Base-by-base conservation (phyloP, 1,140 invertebrate species). In the Dolichoris vasculosae region DNA sequence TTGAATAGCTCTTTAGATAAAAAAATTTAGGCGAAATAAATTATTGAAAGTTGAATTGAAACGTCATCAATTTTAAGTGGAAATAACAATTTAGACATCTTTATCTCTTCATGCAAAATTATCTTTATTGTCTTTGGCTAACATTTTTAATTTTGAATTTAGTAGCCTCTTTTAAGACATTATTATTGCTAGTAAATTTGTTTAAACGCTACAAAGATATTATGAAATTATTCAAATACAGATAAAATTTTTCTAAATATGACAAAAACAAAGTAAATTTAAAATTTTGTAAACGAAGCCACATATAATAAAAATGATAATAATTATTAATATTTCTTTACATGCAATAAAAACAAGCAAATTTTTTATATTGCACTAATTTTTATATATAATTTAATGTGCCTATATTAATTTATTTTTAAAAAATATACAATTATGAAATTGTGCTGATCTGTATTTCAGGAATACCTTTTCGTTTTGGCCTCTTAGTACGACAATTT, bases 401-500 rank as follows among this genome's bases (percentile, higher is more conserved):
- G 15, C 20, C 6, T 2, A 63, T n/a, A 30, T 30, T 35, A 35
- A 69, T 69, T 69, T 11, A 15, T 71, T 71, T 23, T 23, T 20
- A 20, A 40, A 64, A 64, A 3, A 30, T 38, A 13, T 32, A 75
- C n/a, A 75, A 76, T 76, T 51, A 76, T 76, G 75, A 76, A 32
- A 76, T 76, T 76, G 75, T 76, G 20, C 30, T 51, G 6, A 76
- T 76, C 15, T 76, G 43, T 51, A 76, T 35, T 51, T 76, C 43
- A 17, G 75, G 43, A 32, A 76, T 76, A 51, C 30, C 43, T 20
- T 48, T 51, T 32, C 75, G 43, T 76, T 76, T 76, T 15, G 75
- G 43, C 38, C 75, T 76, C 26, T 76, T 76, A 51, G 26, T 76
- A 30, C 46, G 75, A 51, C 89, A 90, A 48, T 91, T 91, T 0